phyloP scores from a whole-genome alignment of 2,113 vertebrate genomes.

The Datnioides undecimradiatus region DNA sequence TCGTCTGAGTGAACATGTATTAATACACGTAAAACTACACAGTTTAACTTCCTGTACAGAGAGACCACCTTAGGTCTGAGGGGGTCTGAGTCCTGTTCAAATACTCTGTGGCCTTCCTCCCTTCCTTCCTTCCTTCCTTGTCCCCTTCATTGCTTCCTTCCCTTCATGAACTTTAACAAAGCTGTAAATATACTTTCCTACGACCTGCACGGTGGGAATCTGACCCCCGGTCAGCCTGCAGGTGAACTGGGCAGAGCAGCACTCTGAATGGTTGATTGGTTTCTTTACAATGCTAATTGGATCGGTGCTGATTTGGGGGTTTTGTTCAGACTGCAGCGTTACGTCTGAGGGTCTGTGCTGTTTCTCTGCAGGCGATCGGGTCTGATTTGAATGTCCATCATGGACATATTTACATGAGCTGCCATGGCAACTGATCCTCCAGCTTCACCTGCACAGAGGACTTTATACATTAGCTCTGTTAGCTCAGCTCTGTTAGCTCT shows the following conservation, averaged over 20 bases:
- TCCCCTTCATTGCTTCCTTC: not conserved
- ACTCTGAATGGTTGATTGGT: conserved; percentile 7
- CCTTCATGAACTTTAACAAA: not conserved
- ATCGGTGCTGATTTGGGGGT: not conserved
- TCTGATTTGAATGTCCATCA: no score
- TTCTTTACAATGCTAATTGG: not conserved
- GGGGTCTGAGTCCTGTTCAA: conserved; percentile 12
- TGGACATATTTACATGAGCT: no score
- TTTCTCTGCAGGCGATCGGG: no score
- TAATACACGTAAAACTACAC: conserved; percentile 38
- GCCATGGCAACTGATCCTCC: no score
- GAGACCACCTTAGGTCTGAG: not conserved
- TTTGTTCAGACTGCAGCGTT: no score
- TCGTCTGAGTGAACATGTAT: conserved; percentile 45
- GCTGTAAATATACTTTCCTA: not conserved
- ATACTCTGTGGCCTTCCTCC: conserved; percentile 2
- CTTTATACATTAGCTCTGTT: no score
- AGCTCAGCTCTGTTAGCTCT: no score
- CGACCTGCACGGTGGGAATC: not conserved
- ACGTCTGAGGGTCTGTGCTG: no score
- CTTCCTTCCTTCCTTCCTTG: not conserved
- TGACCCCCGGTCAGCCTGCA: no score
- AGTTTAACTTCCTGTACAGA: conserved; percentile 56
- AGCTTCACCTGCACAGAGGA: no score
- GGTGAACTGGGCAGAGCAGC: not conserved